Conservation (phyloP, 2,797 vertebrate species). For the Spheniscus humboldti region DNA sequence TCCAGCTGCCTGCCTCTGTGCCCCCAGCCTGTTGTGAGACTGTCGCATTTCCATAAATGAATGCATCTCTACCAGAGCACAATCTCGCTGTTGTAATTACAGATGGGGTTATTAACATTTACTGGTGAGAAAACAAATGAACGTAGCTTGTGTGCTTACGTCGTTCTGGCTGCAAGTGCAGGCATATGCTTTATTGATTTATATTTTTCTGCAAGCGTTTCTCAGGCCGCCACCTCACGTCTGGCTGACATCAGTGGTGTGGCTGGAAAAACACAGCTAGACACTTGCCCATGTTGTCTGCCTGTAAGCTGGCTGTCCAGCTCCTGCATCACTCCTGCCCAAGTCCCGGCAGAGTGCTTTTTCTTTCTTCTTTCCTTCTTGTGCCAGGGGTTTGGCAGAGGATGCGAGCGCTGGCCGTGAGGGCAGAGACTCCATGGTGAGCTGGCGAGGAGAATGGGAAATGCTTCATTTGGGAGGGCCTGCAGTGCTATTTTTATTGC, state of each 20-base stretch:
- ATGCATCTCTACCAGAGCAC: background rate
- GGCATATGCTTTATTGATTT: background rate
- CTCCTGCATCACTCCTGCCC: background rate
- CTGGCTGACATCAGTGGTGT: slow-evolving; percentile 5
- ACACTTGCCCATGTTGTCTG: background rate
- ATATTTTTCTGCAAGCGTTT: background rate
- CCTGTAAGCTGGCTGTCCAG: background rate
- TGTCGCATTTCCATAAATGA: background rate
- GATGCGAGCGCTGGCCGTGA: fast-evolving
- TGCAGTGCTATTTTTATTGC: background rate
- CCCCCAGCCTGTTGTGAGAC: background rate
- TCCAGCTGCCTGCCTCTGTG: background rate
- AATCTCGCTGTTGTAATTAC: background rate
- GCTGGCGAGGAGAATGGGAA: background rate
- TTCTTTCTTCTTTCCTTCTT: background rate
- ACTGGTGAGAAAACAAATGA: background rate
- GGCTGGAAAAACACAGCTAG: background rate
- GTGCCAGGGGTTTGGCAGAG: background rate
- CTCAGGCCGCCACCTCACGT: background rate
- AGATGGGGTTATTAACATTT: background rate
- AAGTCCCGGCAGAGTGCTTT: background rate
- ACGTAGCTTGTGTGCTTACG: background rate
- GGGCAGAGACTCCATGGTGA: background rate
- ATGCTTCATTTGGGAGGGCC: background rate
- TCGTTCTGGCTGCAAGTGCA: background rate